Percentiles rank a stretch among this genome's conserved stretches.
These are phyloP conservation scores for Homalodisca vitripennis DNA, from an alignment of 1,140 invertebrate genomes.

Conservation along the genomic window DNA sequence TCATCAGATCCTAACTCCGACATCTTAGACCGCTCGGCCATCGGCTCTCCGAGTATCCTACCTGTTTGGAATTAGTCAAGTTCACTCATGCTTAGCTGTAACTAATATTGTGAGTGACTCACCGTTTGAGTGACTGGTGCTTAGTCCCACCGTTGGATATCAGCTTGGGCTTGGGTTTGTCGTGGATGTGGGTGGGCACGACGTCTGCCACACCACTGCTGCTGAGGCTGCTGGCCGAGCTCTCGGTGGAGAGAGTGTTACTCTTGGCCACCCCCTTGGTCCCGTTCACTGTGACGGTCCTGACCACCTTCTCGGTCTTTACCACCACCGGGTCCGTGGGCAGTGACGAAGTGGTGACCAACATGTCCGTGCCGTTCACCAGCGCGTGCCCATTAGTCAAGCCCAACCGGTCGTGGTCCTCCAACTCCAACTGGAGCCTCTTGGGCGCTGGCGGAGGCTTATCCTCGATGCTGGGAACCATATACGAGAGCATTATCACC, in stretches of 20 bases:
- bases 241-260: conserved; percentile 38
- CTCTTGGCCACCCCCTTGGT: conserved; percentile 37
- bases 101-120: conserved; percentile 20
- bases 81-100: too few species aligned
- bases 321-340: conserved; percentile 18
- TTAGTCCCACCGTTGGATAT: conserved; percentile 48
- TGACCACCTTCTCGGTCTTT: conserved; percentile 1
- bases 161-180: conserved; percentile 39
- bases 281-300: conserved; percentile 17
- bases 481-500: conserved; percentile 59
- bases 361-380: conserved; percentile 31
- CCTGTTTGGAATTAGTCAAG: too few species aligned
- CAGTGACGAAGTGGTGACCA: conserved; percentile 15
- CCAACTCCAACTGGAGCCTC: conserved; percentile 50
- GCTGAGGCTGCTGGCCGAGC: conserved; percentile 37
- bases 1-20: too few species aligned
- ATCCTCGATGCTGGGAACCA: conserved; percentile 62
- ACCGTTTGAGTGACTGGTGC: conserved; percentile 56
- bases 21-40: too few species aligned
- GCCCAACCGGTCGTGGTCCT: conserved; percentile 13
- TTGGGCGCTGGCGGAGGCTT: conserved; percentile 57
- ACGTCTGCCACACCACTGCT: conserved; percentile 28
- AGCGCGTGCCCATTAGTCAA: conserved; percentile 29
- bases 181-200: conserved; percentile 21
- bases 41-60: too few species aligned